Conservation (phyloP, 2,113 vertebrate genomes). For the Gasterosteus aculeatus region DNA sequence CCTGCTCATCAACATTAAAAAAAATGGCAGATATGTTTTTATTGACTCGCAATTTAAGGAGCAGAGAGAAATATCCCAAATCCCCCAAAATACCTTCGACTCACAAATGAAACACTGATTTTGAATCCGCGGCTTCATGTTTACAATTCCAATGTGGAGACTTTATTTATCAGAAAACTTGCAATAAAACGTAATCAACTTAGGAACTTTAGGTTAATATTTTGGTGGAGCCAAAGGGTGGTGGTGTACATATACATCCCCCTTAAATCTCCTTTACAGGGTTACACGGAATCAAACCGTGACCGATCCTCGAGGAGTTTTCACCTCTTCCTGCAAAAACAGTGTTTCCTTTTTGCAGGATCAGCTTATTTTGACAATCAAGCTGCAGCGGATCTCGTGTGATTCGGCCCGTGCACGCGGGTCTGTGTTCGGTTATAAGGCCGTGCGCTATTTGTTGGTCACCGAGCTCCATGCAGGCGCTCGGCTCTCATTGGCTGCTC, state of each 20-base stretch:
- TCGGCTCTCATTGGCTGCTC: slow-evolving; percentile 20
- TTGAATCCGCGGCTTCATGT: background rate
- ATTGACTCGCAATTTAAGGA: too few species aligned
- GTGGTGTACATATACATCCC: background rate
- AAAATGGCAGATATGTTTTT: too few species aligned
- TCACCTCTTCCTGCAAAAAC: slow-evolving; percentile 17
- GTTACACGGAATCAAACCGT: slow-evolving; percentile 92
- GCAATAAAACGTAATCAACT: background rate
- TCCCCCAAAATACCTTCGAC: too few species aligned
- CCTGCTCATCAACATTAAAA: background rate
- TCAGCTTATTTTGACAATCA: slow-evolving; percentile 31
- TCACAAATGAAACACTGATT: background rate
- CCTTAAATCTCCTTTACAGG: slow-evolving; percentile 85
- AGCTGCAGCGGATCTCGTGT: background rate
- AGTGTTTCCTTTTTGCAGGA: slow-evolving; percentile 23
- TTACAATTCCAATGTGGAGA: background rate
- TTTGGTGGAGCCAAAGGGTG: background rate
- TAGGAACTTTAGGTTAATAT: background rate
- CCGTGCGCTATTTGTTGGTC: background rate
- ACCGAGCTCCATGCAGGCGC: background rate
- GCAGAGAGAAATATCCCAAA: too few species aligned
- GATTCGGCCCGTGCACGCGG: background rate
- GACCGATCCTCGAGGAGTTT: slow-evolving; percentile 82
- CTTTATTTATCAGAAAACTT: background rate
- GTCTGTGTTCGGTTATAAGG: background rate